Evolutionary conservation across 2,113 vertebrate genomes (phyloP).

Genomic region (Pholis gunnellus): DNA sequence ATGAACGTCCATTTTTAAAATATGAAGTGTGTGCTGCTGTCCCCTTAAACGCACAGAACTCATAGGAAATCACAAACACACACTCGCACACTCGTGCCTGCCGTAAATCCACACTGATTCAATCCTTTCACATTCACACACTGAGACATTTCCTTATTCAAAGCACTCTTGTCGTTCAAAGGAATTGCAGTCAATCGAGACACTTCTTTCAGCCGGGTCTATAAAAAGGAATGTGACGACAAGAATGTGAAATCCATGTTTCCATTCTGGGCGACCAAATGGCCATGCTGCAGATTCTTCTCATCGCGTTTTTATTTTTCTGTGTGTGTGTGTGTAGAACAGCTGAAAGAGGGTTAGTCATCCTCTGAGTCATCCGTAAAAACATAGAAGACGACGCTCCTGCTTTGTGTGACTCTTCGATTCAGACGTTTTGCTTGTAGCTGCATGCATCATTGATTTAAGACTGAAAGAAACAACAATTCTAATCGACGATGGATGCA

Average conservation of each 20-base stretch:
- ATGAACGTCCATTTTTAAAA: neutral
- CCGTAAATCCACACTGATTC: neutral
- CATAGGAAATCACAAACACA: neutral
- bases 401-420: neutral
- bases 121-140: neutral
- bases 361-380: constrained; percentile 55
- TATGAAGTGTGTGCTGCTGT: neutral
- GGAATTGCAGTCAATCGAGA: constrained; percentile 1
- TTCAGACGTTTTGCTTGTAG: neutral
- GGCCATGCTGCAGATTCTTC: constrained; percentile 44
- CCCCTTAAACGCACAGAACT: neutral
- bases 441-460: neutral
- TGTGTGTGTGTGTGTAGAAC: constrained; percentile 13
- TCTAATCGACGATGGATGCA: neutral
- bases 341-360: constrained; percentile 58
- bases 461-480: neutral
- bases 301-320: neutral
- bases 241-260: constrained; percentile 16
- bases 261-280: constrained; percentile 38
- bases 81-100: no score
- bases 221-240: constrained; percentile 48
- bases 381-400: neutral
- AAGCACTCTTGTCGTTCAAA: constrained; percentile 16
- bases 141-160: neutral
- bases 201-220: neutral